A percentile compares a stretch with the other conserved stretches of the same genome.
These are phyloP conservation scores for Pristionchus japonicus DNA, from an alignment of 2,888 invertebrate genomes.

Conservation along the genomic window DNA sequence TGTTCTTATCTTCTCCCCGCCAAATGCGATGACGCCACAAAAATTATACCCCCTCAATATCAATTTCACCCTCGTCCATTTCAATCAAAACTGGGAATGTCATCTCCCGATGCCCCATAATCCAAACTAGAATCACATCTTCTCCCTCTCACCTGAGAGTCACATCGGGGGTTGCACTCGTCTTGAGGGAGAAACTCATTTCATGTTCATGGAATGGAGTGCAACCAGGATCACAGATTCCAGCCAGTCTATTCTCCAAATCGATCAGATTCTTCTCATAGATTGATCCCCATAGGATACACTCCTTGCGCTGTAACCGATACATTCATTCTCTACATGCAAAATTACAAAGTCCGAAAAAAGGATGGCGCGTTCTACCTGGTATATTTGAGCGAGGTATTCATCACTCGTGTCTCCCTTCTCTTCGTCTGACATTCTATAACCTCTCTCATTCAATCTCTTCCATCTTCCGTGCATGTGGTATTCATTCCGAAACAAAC, in stretches of 20 bases:
- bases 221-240: conserved; percentile 62
- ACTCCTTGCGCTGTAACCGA: conserved; percentile 9
- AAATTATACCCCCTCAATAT: neutral
- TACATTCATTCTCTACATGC: no score
- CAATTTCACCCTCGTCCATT: neutral
- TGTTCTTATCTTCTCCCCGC: neutral
- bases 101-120: neutral
- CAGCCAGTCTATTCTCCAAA: conserved; percentile 48
- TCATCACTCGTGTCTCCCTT: neutral
- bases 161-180: conserved; percentile 54
- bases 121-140: neutral
- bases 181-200: conserved; percentile 61
- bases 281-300: conserved; percentile 43
- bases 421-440: conserved; percentile 30
- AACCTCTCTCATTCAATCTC: neutral
- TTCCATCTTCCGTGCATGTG: neutral
- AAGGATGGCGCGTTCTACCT: no score
- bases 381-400: neutral
- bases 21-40: neutral
- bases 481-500: conserved; percentile 24
- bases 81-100: neutral
- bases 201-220: conserved; percentile 64
- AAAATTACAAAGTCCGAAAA: no score
- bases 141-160: conserved; percentile 54
- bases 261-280: conserved; percentile 35